These are phyloP conservation scores for Melangyna quadrimaculata DNA, from an alignment of 2,888 invertebrate genomes.

Conservation along the genomic window DNA sequence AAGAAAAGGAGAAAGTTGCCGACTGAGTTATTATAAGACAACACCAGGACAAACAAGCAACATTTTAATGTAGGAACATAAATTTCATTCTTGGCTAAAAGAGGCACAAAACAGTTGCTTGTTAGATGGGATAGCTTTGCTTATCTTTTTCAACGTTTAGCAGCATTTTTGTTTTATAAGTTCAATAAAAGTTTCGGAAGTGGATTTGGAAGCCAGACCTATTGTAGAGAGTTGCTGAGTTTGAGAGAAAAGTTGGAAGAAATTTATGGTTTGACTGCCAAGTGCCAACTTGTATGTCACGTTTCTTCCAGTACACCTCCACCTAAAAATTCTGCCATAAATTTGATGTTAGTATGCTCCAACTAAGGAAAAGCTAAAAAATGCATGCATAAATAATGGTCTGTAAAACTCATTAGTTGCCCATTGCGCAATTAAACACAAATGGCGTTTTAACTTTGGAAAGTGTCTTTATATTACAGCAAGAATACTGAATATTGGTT, in stretches of 20 bases:
- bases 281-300: slow-evolving; percentile 61
- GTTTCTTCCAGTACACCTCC: slow-evolving; percentile 35
- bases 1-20: slow-evolving; percentile 47
- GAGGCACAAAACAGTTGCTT: background rate
- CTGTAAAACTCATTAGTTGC: slow-evolving; percentile 77
- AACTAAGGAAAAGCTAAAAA: slow-evolving; percentile 48
- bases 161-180: slow-evolving; percentile 50
- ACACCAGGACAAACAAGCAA: slow-evolving; percentile 60
- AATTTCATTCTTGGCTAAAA: slow-evolving; percentile 50
- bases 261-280: slow-evolving; percentile 59
- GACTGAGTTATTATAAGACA: slow-evolving; percentile 57
- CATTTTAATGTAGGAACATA: slow-evolving; percentile 53
- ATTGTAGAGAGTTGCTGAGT: background rate
- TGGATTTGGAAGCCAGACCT: slow-evolving; percentile 8
- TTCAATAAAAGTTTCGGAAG: slow-evolving; percentile 58
- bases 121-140: background rate
- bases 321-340: slow-evolving; percentile 40
- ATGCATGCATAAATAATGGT: slow-evolving; percentile 57
- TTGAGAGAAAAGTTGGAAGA: slow-evolving; percentile 7
- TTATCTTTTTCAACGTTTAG: slow-evolving; percentile 30
- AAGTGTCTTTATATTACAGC: too few relatives aligned
- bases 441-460: slow-evolving; percentile 76
- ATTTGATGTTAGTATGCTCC: slow-evolving; percentile 49
- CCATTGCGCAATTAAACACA: slow-evolving; percentile 80
- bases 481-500: too few relatives aligned